Percentiles rank a stretch among this genome's conserved stretches.
Conservation (phyloP, 2,797 vertebrate species). For the Phataginus tetradactyla region DNA sequence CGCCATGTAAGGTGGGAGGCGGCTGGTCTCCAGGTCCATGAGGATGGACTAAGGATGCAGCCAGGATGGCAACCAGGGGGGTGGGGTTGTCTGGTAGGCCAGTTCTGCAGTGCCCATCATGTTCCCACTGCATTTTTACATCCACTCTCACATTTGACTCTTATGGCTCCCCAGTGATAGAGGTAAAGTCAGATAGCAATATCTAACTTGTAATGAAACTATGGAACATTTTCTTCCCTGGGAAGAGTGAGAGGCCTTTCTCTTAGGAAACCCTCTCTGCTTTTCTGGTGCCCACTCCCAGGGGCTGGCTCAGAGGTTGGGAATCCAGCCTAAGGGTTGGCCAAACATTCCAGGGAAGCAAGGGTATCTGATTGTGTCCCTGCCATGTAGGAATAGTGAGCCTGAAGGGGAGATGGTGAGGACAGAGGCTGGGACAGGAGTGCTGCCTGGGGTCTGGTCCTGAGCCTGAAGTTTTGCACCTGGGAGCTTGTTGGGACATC, state of each 20-base stretch:
- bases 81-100: not conserved
- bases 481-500: not conserved
- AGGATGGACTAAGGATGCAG: not conserved
- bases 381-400: not conserved
- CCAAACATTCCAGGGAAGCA: slow-evolving; percentile 35
- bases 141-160: not conserved
- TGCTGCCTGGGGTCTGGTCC: not conserved
- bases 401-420: not conserved
- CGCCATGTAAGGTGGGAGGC: not conserved
- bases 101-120: not conserved
- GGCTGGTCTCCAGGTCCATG: not conserved
- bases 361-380: slow-evolving; percentile 1
- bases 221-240: slow-evolving; percentile 14
- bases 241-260: not conserved
- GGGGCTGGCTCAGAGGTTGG: slow-evolving; percentile 55
- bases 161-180: not conserved
- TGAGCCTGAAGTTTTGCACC: not conserved
- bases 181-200: slow-evolving; percentile 10
- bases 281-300: not conserved
- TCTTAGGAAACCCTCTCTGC: slow-evolving; percentile 24
- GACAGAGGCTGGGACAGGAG: not conserved
- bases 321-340: slow-evolving; percentile 51
- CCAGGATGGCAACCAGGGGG: not conserved
- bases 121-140: not conserved
- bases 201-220: not conserved